phyloP scores from a whole-genome alignment of 2,888 invertebrate genomes.

The Pandemis corylana region DNA sequence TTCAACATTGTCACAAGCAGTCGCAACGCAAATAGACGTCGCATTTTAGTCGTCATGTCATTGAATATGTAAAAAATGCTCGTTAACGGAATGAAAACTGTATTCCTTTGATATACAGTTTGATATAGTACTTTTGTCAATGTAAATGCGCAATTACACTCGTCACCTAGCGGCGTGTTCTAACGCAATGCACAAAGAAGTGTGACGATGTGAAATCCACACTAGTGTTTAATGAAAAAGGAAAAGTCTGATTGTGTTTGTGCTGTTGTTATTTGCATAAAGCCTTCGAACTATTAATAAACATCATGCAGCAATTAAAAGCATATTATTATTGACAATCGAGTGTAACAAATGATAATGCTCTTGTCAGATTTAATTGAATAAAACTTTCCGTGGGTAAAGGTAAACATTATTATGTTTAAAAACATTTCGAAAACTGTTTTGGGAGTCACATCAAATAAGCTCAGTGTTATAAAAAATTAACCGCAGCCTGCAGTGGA shows the following conservation, averaged over 20 bases:
- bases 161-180: conserved; percentile 20
- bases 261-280: not conserved
- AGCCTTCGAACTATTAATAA: not conserved
- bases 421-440: not conserved
- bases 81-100: conserved; percentile 16
- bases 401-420: not conserved
- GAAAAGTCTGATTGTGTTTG: conserved; percentile 6
- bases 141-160: conserved; percentile 31
- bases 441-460: not conserved
- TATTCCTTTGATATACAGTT: conserved; percentile 18
- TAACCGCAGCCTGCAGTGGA: conserved; percentile 10
- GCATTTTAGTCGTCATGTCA: conserved; percentile 58
- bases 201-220: conserved; percentile 27
- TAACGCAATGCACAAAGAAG: conserved; percentile 19
- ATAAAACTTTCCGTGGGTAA: not conserved
- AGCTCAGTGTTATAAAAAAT: conserved; percentile 27
- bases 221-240: conserved; percentile 9
- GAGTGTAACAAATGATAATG: not conserved
- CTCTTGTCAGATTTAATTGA: not conserved
- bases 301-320: not conserved
- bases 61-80: conserved; percentile 44
- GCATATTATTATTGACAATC: no score
- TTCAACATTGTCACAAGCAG: conserved; percentile 61
- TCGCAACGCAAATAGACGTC: conserved; percentile 62
- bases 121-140: not conserved